phyloP scores from a whole-genome alignment of 2,797 vertebrate species.

The Rousettus madagascariensis region DNA sequence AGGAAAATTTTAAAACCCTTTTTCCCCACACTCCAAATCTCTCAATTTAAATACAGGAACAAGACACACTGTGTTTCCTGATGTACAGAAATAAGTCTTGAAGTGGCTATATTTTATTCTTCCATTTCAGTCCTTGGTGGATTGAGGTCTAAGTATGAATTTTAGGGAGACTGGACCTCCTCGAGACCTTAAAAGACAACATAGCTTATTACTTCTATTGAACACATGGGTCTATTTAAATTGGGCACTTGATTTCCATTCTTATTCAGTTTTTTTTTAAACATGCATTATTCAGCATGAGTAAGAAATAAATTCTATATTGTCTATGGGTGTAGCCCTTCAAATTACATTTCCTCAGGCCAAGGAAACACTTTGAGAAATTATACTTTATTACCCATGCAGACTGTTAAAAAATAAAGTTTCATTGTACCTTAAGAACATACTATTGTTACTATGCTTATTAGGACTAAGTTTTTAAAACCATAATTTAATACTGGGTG shows the following conservation, averaged over 20 bases:
- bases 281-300: constrained; percentile 20
- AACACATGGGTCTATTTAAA: constrained; percentile 18
- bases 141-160: not conserved
- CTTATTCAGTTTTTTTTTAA: not conserved
- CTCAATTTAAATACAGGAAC: not conserved
- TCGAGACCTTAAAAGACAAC: constrained; percentile 18
- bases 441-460: not conserved
- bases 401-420: constrained; percentile 13
- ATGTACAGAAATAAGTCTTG: not conserved
- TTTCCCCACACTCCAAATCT: not conserved
- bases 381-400: constrained; percentile 1
- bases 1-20: not conserved
- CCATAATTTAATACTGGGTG: constrained; percentile 17
- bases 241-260: constrained; percentile 36
- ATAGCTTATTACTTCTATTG: not conserved
- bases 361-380: constrained; percentile 50
- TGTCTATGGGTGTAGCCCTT: not conserved
- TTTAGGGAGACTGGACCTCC: not conserved
- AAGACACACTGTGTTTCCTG: not conserved
- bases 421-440: constrained; percentile 45
- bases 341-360: constrained; percentile 51
- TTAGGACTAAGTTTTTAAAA: constrained; percentile 49
- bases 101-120: not conserved
- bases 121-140: not conserved
- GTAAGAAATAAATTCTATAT: constrained; percentile 31